Percentiles rank a stretch among this genome's conserved stretches.
These are phyloP conservation scores for Pelochelys cantorii DNA, from an alignment of 2,797 vertebrate species.

Conservation along the genomic window DNA sequence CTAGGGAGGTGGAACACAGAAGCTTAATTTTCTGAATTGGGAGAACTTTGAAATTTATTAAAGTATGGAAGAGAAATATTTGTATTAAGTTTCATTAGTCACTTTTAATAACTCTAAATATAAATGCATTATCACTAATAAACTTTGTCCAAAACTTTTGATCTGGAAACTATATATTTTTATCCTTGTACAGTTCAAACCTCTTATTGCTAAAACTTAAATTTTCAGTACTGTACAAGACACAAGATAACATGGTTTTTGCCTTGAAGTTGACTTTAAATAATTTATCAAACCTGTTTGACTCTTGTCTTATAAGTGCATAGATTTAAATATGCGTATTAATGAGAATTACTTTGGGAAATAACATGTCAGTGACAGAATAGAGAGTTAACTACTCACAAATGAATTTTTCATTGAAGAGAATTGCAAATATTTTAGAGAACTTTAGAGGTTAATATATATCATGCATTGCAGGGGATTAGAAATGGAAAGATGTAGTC, in stretches of 20 bases:
- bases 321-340: not conserved
- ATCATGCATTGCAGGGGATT: not conserved
- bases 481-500: not conserved
- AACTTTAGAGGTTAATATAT: not conserved
- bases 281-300: not conserved
- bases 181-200: not conserved
- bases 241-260: not conserved
- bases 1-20: not conserved
- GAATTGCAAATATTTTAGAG: not conserved
- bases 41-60: not conserved
- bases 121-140: not conserved
- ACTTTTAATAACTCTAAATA: not conserved
- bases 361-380: fast-evolving
- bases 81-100: not conserved
- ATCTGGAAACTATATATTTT: not conserved
- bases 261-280: not conserved
- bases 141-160: not conserved
- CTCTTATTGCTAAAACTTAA: not conserved
- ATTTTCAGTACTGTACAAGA: not conserved
- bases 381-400: not conserved
- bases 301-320: not conserved
- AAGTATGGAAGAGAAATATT: not conserved
- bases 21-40: not conserved
- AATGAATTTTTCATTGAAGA: not conserved
- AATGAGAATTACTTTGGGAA: not conserved